Conservation (phyloP, 2,113 vertebrate species). For the Heptranchias perlo region DNA sequence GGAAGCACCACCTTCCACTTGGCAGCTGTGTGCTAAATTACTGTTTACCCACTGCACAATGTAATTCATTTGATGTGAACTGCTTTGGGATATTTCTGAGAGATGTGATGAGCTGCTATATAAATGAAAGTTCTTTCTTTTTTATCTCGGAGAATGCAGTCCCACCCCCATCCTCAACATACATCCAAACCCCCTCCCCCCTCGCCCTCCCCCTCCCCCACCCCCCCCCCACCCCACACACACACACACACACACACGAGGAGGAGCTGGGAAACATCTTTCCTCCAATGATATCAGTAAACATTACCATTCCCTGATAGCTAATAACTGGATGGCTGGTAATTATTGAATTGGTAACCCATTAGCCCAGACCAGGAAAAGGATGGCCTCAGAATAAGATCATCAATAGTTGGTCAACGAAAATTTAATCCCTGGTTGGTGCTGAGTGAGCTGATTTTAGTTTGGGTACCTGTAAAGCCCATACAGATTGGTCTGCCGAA, state of each 20-base stretch:
- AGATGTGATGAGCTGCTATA: background rate
- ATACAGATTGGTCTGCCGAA: background rate
- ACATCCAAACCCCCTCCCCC: no score
- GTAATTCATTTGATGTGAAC: background rate
- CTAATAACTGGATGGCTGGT: background rate
- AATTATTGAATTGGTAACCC: background rate
- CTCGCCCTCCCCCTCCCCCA: no score
- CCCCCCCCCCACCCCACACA: no score
- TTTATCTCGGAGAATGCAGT: background rate
- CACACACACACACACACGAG: background rate
- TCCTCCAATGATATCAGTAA: background rate
- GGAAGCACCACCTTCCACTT: background rate
- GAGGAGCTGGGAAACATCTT: background rate
- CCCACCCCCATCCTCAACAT: no score
- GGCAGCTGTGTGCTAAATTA: background rate
- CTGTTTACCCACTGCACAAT: background rate
- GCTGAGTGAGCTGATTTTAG: no score
- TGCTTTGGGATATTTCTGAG: background rate
- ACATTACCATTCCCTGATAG: background rate
- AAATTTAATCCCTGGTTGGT: background rate
- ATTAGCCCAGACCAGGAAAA: background rate
- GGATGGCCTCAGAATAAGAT: background rate
- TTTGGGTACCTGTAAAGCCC: background rate
- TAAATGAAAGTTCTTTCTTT: background rate
- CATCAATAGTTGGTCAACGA: background rate